phyloP scores from a whole-genome alignment of 2,113 vertebrate species.

The Isurus oxyrinchus region DNA sequence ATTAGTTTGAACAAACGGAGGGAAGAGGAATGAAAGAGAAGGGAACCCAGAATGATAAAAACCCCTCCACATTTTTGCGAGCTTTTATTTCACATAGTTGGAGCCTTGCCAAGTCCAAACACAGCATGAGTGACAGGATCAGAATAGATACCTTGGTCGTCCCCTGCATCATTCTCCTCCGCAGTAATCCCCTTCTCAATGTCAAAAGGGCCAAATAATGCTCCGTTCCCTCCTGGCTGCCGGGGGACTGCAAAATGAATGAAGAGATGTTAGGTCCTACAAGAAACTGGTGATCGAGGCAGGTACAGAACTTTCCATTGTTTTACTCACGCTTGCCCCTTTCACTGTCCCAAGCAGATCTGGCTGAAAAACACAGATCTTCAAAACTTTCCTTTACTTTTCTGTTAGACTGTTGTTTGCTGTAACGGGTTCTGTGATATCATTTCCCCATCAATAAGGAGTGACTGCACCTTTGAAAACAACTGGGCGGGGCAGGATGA shows the following conservation, averaged over 20 bases:
- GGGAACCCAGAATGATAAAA: neutral
- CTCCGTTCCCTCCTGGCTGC: constrained; percentile 71
- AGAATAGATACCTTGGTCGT: constrained; percentile 76
- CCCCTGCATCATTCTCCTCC: constrained; percentile 70
- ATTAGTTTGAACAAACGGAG: neutral
- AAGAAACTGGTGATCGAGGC: constrained; percentile 38
- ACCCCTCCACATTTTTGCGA: neutral
- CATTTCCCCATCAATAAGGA: neutral
- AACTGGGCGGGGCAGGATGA: neutral
- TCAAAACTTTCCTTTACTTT: neutral
- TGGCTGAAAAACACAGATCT: neutral
- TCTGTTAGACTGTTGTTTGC: neutral
- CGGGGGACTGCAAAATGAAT: constrained; percentile 70
- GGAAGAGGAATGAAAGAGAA: no score
- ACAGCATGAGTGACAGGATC: neutral
- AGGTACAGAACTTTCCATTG: neutral
- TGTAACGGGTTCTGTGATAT: neutral
- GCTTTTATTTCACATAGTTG: neutral
- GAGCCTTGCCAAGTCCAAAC: neutral
- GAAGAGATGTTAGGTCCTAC: constrained; percentile 39
- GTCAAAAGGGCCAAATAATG: constrained; percentile 76
- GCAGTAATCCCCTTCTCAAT: constrained; percentile 88
- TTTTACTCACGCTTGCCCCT: neutral
- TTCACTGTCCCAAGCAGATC: neutral
- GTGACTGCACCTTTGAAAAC: neutral